These are phyloP conservation scores for Amyelois transitella DNA, from an alignment of 1,140 invertebrate genomes.

Conservation along the genomic window DNA sequence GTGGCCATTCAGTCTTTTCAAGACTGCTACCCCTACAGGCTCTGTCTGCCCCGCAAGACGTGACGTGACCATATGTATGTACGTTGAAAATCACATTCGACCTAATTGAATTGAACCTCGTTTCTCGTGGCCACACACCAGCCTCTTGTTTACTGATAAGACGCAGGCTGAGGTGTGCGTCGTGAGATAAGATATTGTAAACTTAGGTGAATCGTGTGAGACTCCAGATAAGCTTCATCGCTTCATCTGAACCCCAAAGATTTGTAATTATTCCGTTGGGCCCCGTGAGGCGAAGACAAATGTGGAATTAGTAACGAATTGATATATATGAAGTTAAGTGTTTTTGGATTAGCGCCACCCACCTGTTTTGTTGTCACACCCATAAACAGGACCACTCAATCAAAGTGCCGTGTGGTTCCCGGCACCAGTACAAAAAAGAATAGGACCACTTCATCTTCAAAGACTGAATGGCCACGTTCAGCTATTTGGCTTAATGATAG, in stretches of 20 bases:
- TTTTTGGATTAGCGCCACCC: too few species aligned
- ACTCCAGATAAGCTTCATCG: background rate
- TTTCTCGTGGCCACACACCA: slow-evolving; percentile 9
- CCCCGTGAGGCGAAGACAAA: background rate
- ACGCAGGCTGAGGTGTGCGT: background rate
- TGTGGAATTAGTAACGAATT: background rate
- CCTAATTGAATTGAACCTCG: slow-evolving; percentile 1
- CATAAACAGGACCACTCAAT: too few species aligned
- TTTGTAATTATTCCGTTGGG: background rate
- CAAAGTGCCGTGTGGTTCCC: too few species aligned
- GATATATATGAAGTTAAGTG: background rate
- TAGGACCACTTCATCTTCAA: too few species aligned
- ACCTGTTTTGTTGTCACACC: too few species aligned
- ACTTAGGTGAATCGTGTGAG: background rate
- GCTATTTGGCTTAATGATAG: too few species aligned
- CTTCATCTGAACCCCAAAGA: background rate
- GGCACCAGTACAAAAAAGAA: too few species aligned
- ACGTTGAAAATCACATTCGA: background rate
- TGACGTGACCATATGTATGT: too few species aligned
- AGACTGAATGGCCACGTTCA: too few species aligned
- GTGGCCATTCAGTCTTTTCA: too few species aligned
- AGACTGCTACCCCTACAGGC: too few species aligned
- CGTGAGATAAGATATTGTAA: background rate
- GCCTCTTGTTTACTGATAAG: slow-evolving; percentile 4
- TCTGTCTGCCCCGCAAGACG: too few species aligned